Conservation (phyloP, 2,888 invertebrate genomes). For the Zelleria hepariella region DNA sequence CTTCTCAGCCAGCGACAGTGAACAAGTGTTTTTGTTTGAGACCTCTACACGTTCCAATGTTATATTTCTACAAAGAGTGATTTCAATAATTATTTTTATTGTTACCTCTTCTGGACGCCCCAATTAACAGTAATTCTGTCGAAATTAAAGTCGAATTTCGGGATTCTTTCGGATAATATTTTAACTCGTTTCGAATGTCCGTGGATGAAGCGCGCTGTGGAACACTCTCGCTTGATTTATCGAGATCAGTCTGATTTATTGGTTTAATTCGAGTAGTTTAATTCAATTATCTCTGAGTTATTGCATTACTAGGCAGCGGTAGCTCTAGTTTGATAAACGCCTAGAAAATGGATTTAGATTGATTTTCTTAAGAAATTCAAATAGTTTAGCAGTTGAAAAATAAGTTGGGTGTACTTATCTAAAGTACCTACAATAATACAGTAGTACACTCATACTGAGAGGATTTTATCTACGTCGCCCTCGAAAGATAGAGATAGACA, state of each 20-base stretch:
- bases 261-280: conserved; percentile 43
- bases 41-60: not conserved
- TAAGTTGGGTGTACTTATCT: no score
- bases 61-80: conserved; percentile 21
- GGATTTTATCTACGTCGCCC: no score
- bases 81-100: conserved; percentile 39
- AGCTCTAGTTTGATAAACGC: conserved; percentile 9
- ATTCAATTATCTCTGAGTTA: conserved; percentile 34
- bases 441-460: no score
- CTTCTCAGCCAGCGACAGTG: no score
- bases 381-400: not conserved
- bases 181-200: conserved; percentile 52
- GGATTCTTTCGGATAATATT: conserved; percentile 29
- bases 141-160: conserved; percentile 51
- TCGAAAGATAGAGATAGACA: no score
- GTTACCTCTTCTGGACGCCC: conserved; percentile 20
- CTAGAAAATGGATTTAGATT: not conserved
- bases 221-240: conserved; percentile 41
- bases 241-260: conserved; percentile 42
- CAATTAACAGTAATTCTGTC: conserved; percentile 57
- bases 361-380: not conserved
- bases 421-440: no score
- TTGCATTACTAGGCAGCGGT: conserved; percentile 9
- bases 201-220: conserved; percentile 18
- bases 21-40: no score